Conservation (phyloP, 2,797 vertebrate species). For the Mycteria americana region DNA sequence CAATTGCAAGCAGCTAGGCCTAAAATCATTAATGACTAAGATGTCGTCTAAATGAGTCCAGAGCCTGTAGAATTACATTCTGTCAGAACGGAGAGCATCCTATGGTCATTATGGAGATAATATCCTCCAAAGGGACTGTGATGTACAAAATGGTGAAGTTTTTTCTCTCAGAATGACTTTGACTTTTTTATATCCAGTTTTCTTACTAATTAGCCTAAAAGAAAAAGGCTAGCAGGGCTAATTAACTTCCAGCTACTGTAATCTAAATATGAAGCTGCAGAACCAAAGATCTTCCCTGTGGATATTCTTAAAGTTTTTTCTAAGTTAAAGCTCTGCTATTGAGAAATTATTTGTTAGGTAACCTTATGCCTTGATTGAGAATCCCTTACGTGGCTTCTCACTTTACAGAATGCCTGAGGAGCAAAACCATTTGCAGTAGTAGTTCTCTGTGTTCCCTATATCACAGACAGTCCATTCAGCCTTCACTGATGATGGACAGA, state of each 20-base stretch:
- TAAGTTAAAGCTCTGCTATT: conserved; percentile 13
- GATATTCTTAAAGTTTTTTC: conserved; percentile 20
- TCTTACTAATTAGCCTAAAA: conserved; percentile 74
- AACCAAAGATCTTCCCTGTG: conserved; percentile 48
- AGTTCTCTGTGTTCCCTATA: background rate
- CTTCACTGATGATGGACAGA: background rate
- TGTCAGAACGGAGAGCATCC: conserved; percentile 47
- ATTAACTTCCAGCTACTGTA: conserved; percentile 70
- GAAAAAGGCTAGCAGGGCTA: conserved; percentile 64
- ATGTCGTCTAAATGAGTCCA: conserved; percentile 41
- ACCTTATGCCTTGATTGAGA: background rate
- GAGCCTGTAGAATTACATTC: conserved; percentile 10
- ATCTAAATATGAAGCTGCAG: conserved; percentile 54
- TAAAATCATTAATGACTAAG: conserved; percentile 52
- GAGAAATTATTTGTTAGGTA: conserved; percentile 34
- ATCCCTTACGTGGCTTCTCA: background rate
- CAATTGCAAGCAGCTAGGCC: conserved; percentile 40
- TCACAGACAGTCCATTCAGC: background rate
- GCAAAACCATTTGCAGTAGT: background rate
- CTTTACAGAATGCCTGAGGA: background rate
- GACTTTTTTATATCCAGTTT: conserved; percentile 61
- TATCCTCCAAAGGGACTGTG: conserved; percentile 58
- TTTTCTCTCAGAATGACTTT: conserved; percentile 56
- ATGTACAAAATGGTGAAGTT: conserved; percentile 35
- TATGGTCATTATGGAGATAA: conserved; percentile 63